Conservation (phyloP, 2,888 invertebrate species). For the Dastarcus helophoroides region DNA sequence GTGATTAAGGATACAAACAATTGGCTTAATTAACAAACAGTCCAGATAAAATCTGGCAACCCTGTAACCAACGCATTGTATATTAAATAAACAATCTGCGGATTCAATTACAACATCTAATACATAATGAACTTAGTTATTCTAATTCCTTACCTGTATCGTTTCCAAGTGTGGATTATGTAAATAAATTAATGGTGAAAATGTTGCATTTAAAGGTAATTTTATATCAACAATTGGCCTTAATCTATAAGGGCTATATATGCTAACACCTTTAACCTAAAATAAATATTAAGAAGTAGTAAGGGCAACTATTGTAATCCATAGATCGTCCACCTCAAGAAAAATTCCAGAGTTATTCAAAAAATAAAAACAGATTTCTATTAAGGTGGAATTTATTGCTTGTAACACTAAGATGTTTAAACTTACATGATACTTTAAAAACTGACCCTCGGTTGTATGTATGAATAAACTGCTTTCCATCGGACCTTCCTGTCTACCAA, state of each 20-base stretch:
- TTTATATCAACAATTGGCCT: slow-evolving; percentile 83
- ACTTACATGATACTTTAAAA: slow-evolving; percentile 71
- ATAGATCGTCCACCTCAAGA: too few relatives aligned
- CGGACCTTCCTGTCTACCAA: slow-evolving; percentile 82
- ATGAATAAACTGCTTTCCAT: slow-evolving; percentile 82
- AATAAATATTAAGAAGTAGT: too few relatives aligned
- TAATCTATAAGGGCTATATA: slow-evolving; percentile 82
- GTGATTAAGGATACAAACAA: too few relatives aligned
- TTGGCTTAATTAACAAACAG: too few relatives aligned
- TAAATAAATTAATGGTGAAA: slow-evolving; percentile 79
- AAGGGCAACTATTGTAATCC: too few relatives aligned
- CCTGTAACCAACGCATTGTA: too few relatives aligned
- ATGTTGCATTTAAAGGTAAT: slow-evolving; percentile 84
- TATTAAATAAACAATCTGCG: too few relatives aligned
- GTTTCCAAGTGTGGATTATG: slow-evolving; percentile 87
- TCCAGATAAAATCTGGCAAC: too few relatives aligned
- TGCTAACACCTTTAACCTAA: slow-evolving; percentile 73
- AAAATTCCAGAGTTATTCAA: background rate
- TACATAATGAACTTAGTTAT: too few relatives aligned
- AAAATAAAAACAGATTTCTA: slow-evolving; percentile 1
- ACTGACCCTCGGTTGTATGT: slow-evolving; percentile 87
- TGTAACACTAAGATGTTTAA: slow-evolving; percentile 1
- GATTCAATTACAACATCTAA: too few relatives aligned
- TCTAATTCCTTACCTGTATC: slow-evolving; percentile 79
- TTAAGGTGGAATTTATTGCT: background rate